Evolutionary conservation across 2,113 vertebrate genomes (phyloP), one percentile per base, ranked within the genome.

Genomic region (Gallinago jamesoni): DNA sequence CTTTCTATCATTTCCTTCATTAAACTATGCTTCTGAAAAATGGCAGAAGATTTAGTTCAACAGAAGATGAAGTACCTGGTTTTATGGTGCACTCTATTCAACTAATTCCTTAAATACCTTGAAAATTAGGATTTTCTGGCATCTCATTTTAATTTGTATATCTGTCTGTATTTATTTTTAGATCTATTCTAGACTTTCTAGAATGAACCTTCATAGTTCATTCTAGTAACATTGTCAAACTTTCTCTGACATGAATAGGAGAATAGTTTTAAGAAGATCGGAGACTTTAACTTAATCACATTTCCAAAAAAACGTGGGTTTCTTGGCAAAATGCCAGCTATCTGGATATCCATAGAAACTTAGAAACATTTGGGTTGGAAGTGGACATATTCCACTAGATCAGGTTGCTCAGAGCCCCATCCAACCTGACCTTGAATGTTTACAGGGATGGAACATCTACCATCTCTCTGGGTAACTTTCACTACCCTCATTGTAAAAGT

Each of bases 301-400:
- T 60, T 69, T 16, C 3, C 18, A 50, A 56, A 41, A n/a, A 82
- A 14, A 12, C 35, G 4, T 12, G 14, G 2, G 0, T 0, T 4
- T 92, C 83, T 62, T 2, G 2, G 17, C 9, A 93, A 85, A 88
- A 67, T 50, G 21, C 7, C 37, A 79, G 6, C 11, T 70, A 37
- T 43, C 33, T 70, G 5, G 14, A 48, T 8, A 60, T 43, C 27
- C 37, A 64, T 21, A 64, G 63, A 62, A 39, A 23, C 21, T 35
- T 35, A 24, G 33, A 62, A 39, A 21, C 7, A 4, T 43, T 64
- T 64, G 12, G 18, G 27, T 64, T 64, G 62, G 39, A 64, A 45
- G 45, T 45, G 35, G 24, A 39, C 60, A 27, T 23, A 5, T 62
- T 62, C 24, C 25, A 17, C 24, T 39, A 37, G 60, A 62, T 27